Conservation (phyloP, 2,888 invertebrate species). For the Schrankia costaestrigalis region DNA sequence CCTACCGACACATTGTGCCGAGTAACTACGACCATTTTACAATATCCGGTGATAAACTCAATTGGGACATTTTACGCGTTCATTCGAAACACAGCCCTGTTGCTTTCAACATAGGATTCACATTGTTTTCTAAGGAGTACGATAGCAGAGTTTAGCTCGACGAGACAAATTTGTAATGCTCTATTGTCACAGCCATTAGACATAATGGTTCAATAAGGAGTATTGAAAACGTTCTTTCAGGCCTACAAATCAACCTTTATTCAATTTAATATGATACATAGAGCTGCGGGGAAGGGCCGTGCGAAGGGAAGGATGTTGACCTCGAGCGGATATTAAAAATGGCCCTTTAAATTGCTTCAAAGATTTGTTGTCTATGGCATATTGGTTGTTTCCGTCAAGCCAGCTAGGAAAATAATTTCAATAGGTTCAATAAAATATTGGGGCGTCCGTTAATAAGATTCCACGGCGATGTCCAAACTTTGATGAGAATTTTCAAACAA, state of each 20-base stretch:
- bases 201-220: constrained; percentile 72
- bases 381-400: constrained; percentile 59
- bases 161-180: constrained; percentile 74
- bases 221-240: constrained; percentile 73
- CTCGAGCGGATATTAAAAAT: constrained; percentile 73
- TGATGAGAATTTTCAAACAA: constrained; percentile 55
- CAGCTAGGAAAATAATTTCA: constrained; percentile 40
- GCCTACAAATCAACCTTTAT: constrained; percentile 65
- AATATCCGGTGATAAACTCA: constrained; percentile 77
- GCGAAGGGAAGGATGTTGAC: constrained; percentile 67
- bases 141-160: constrained; percentile 27
- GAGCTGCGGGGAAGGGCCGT: constrained; percentile 44
- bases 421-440: constrained; percentile 36
- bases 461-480: constrained; percentile 36
- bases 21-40: constrained; percentile 72
- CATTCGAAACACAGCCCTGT: constrained; percentile 48
- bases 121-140: constrained; percentile 39
- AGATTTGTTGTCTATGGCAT: constrained; percentile 61
- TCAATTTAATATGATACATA: constrained; percentile 59
- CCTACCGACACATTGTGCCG: constrained; percentile 58
- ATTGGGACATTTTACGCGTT: constrained; percentile 51
- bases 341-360: constrained; percentile 64
- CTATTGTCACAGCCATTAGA: constrained; percentile 75
- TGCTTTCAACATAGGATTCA: constrained; percentile 45
- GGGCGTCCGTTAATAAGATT: constrained; percentile 52